Evolutionary conservation across 2,797 vertebrate species (phyloP), one percentile per base, ranked within the genome.

Genomic region (Percopsis omiscomaycus): DNA sequence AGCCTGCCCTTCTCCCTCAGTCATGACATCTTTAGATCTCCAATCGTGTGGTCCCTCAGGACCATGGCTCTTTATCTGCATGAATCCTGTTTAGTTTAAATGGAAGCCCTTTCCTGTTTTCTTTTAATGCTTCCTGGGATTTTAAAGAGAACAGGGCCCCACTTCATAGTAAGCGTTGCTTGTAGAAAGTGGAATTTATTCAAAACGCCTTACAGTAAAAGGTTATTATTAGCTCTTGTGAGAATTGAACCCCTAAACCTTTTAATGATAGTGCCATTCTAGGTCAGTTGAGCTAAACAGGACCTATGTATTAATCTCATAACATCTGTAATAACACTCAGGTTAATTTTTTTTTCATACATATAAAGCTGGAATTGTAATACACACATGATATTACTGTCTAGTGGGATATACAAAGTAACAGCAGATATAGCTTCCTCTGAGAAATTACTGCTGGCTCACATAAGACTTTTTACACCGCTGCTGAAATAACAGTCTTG

Each of bases 401-500:
- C 56, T 3, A 2, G 44, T 15, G 12, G 71, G 54, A 5, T 1
- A 37, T 15, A 6, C 6, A 59, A 57, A 53, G 3, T 1, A 5
- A 14, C 3, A 51, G 10, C 15, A 29, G 14, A 1, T 0, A 3
- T 14, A 9, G 45, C 8, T 48, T 57, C 45, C 6, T 29, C 11
- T 50, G n/a, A 60, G 27, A 55, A 59, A 52, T 50, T 49, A 5
- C 56, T 53, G 42, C n/a, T 13, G 69, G 64, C 72, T 61, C 51
- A 9, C 8, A 54, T 37, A 37, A n/a, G 10, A 55, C 22, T 37
- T 72, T 37, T 63, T 64, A 2, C 66, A 5, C 12, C 46, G 60
- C 67, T 59, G 2, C 37, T 80, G 54, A 64, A 85, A 81, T 70
- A 78, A 79, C 72, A 77, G 68, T 57, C 32, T 65, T 77, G 82